Conservation (phyloP, 2,113 vertebrate genomes). For the Numida meleagris region DNA sequence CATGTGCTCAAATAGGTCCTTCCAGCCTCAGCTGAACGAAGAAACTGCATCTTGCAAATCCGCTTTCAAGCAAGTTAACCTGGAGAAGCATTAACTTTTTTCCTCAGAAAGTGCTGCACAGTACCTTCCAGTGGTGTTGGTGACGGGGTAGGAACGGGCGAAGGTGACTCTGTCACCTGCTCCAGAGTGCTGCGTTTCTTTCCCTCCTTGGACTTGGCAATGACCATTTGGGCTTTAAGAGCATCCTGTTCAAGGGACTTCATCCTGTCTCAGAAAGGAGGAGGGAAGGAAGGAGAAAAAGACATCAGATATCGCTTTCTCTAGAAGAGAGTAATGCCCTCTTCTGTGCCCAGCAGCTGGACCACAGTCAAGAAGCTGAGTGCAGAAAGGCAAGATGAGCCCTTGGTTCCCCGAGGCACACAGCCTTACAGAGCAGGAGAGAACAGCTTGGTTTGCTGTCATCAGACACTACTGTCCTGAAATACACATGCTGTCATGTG, state of each 20-base stretch:
- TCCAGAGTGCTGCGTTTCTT: conserved; percentile 90
- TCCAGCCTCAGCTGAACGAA: not conserved
- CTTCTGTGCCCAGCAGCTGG: not conserved
- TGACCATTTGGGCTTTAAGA: conserved; percentile 97
- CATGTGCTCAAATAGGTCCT: not conserved
- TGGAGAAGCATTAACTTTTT: not conserved
- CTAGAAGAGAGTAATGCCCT: rapidly evolving
- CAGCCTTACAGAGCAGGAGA: not conserved
- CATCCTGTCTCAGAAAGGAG: conserved; percentile 81
- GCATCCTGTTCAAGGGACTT: conserved; percentile 98
- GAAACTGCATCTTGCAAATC: not conserved
- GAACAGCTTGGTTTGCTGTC: not conserved
- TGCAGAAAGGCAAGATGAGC: rapidly evolving
- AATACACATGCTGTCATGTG: rapidly evolving
- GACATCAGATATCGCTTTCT: not conserved
- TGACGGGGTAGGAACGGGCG: conserved; percentile 89
- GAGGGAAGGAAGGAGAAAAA: not conserved
- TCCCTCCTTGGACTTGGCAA: conserved; percentile 94
- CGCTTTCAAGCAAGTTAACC: not conserved
- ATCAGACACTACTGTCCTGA: not conserved
- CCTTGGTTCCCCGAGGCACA: not conserved
- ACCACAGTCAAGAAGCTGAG: not conserved
- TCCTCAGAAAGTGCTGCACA: rapidly evolving
- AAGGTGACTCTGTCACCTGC: conserved; percentile 91
- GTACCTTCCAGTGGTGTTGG: conserved; percentile 93